Evolutionary conservation across 2,888 invertebrate genomes (phyloP).

Genomic region (Entomobrya proxima): DNA sequence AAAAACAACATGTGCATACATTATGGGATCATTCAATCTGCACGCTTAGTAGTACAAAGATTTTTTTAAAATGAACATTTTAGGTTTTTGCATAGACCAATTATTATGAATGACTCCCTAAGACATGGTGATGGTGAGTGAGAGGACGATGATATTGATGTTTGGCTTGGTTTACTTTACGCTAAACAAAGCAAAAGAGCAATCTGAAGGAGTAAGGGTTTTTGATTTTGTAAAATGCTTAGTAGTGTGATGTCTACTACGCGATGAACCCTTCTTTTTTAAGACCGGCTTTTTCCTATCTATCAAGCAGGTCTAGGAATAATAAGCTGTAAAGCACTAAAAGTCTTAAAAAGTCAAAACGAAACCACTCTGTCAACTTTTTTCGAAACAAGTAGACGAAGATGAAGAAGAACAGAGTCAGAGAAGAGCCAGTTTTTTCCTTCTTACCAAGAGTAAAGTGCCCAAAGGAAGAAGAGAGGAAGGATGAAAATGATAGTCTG

Average conservation of each 20-base stretch:
- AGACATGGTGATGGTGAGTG: not conserved
- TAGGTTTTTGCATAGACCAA: too few relatives aligned
- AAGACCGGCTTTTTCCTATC: too few relatives aligned
- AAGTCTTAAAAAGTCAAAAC: too few relatives aligned
- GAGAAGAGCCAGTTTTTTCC: slow-evolving; percentile 46
- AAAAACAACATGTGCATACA: too few relatives aligned
- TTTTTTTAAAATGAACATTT: too few relatives aligned
- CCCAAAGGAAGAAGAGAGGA: slow-evolving; percentile 35
- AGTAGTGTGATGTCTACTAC: too few relatives aligned
- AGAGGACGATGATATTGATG: not conserved
- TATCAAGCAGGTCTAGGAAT: too few relatives aligned
- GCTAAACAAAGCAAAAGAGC: not conserved
- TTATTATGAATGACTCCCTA: too few relatives aligned
- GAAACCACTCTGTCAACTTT: not conserved
- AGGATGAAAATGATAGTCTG: slow-evolving; percentile 31
- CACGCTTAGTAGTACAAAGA: too few relatives aligned
- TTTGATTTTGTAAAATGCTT: not conserved
- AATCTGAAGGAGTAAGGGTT: not conserved
- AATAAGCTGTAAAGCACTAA: too few relatives aligned
- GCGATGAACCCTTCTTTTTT: not conserved
- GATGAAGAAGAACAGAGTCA: slow-evolving; percentile 4
- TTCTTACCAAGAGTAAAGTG: not conserved
- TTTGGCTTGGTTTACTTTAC: slow-evolving; percentile 57
- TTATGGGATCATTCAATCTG: too few relatives aligned
- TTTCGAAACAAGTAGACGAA: not conserved